A percentile compares a stretch with the other conserved stretches of the same genome.
phyloP scores from a whole-genome alignment of 2,797 vertebrate species.

The Clarias pachynema region DNA sequence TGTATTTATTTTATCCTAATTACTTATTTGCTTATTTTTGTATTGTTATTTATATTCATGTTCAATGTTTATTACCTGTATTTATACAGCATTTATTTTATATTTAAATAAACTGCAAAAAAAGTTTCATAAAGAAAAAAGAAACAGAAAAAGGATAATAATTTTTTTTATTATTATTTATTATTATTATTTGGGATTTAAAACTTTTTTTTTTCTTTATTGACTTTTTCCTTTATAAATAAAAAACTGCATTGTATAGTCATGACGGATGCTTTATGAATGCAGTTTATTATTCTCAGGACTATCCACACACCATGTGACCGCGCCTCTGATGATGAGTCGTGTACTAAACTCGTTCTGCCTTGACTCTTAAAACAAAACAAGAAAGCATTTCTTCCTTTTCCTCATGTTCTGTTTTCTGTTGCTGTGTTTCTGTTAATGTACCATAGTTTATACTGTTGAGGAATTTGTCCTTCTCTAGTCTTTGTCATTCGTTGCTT shows the following conservation, averaged over 20 bases:
- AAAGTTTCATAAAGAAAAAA: not conserved
- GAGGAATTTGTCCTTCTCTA: not conserved
- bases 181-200: not conserved
- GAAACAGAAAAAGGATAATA: not conserved
- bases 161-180: not conserved
- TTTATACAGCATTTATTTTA: not conserved
- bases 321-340: not conserved
- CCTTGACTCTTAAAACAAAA: not conserved
- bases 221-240: not conserved
- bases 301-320: not conserved
- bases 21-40: not conserved
- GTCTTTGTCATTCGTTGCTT: not conserved
- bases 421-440: not conserved
- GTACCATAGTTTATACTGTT: not conserved
- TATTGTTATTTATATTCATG: not conserved
- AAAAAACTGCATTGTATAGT: not conserved
- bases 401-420: not conserved
- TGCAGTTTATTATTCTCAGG: not conserved
- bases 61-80: not conserved
- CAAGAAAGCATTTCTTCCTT: not conserved
- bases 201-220: not conserved
- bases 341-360: not conserved
- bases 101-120: not conserved
- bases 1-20: not conserved
- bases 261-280: not conserved